phyloP scores from a whole-genome alignment of 1,140 invertebrate genomes.

The Lepidurus couesii region DNA sequence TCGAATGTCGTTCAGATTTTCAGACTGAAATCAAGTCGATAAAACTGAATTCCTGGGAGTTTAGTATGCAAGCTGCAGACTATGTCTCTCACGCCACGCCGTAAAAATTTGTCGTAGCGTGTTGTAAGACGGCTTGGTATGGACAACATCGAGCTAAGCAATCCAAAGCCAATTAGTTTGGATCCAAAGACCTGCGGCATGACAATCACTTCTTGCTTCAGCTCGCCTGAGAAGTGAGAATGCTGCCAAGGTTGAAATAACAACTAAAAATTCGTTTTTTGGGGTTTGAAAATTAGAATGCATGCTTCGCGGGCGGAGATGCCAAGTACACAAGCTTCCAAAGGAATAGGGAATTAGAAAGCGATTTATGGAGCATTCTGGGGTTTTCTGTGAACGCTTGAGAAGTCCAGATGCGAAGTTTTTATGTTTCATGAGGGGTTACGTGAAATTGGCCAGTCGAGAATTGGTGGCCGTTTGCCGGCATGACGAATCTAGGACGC shows the following conservation, averaged over 20 bases:
- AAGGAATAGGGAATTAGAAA: not conserved
- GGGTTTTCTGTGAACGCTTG: not conserved
- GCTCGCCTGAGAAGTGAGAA: slow-evolving; percentile 5
- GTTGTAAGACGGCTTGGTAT: too few species aligned
- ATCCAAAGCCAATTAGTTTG: too few species aligned
- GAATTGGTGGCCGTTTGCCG: slow-evolving; percentile 3
- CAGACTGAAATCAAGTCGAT: too few species aligned
- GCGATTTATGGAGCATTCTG: not conserved
- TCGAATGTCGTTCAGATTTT: too few species aligned
- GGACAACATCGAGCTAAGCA: too few species aligned
- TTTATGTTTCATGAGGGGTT: slow-evolving; percentile 1
- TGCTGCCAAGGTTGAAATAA: not conserved
- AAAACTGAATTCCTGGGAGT: not conserved
- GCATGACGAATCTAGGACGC: slow-evolving; percentile 17
- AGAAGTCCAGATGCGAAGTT: not conserved
- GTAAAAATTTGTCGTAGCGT: too few species aligned
- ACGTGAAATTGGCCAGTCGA: not conserved
- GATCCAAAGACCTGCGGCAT: not conserved
- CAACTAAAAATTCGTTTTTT: not conserved
- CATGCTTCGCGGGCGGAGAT: too few species aligned
- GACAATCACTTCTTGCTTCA: not conserved
- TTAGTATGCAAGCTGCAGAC: not conserved
- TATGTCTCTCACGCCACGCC: too few species aligned
- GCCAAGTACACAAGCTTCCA: too few species aligned
- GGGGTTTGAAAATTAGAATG: too few species aligned